phyloP scores from a whole-genome alignment of 2,888 invertebrate genomes.

The Lithodes maja region DNA sequence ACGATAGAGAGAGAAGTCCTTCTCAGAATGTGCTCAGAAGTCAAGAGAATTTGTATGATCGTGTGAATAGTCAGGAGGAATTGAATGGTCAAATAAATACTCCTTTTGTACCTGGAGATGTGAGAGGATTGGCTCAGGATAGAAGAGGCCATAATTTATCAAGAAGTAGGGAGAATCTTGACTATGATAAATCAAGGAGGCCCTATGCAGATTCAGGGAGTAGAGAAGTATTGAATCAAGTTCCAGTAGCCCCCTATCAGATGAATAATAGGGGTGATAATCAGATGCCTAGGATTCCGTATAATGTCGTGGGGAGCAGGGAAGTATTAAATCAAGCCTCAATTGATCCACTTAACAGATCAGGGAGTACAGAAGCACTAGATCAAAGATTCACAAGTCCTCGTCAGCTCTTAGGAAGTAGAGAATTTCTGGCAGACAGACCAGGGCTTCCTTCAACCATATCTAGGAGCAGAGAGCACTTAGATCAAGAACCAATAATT shows the following conservation, averaged over 20 bases:
- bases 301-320: background rate
- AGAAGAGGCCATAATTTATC: background rate
- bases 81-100: too few species aligned
- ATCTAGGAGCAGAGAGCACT: background rate
- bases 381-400: slow-evolving; percentile 10
- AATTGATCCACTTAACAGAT: background rate
- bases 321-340: background rate
- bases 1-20: too few species aligned
- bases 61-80: background rate
- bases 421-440: slow-evolving; percentile 3
- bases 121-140: background rate
- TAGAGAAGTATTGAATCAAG: background rate
- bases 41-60: background rate
- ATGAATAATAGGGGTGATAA: too few species aligned
- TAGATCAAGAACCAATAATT: background rate
- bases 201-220: background rate
- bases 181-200: background rate
- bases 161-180: background rate
- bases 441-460: background rate
- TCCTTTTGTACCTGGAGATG: too few species aligned
- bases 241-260: background rate
- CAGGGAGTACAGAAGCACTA: slow-evolving; percentile 10
- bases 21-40: background rate
- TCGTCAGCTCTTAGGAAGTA: slow-evolving; percentile 6
- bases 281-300: too few species aligned